Evolutionary conservation across 2,888 invertebrate genomes (phyloP).

Genomic region (Ennomos fuscantarius): DNA sequence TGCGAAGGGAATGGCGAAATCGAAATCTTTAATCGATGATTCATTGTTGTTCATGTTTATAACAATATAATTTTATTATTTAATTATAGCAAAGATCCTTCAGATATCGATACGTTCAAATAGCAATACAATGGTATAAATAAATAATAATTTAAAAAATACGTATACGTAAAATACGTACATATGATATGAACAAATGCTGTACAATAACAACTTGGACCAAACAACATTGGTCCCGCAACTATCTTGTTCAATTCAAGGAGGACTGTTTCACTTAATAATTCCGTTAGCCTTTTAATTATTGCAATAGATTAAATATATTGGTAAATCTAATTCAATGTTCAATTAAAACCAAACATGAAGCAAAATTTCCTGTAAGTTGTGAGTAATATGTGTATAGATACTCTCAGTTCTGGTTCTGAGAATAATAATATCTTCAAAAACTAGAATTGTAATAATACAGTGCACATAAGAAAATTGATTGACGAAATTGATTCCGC

Average conservation of each 20-base stretch:
- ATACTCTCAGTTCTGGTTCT: neutral
- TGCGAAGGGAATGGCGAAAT: slow-evolving; percentile 27
- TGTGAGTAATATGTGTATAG: neutral
- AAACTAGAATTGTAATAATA: neutral
- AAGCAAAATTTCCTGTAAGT: slow-evolving; percentile 10
- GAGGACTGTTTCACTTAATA: slow-evolving; percentile 63
- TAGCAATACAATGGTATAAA: too few relatives aligned
- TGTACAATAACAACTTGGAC: slow-evolving; percentile 25
- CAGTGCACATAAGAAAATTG: slow-evolving; percentile 5
- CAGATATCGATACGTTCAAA: too few relatives aligned
- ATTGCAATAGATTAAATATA: slow-evolving; percentile 53
- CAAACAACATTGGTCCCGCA: slow-evolving; percentile 54
- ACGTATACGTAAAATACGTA: too few relatives aligned
- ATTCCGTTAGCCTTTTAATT: slow-evolving; percentile 70
- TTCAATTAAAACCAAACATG: slow-evolving; percentile 35
- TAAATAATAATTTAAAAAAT: too few relatives aligned
- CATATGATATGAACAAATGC: too few relatives aligned
- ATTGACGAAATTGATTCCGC: slow-evolving; percentile 23
- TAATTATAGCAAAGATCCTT: too few relatives aligned
- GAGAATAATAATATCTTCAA: neutral
- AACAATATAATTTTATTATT: too few relatives aligned
- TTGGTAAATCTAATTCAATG: slow-evolving; percentile 34
- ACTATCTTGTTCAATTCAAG: slow-evolving; percentile 68
- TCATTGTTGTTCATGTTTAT: neutral
- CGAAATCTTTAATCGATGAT: slow-evolving; percentile 4